Evolutionary conservation across 2,113 vertebrate genomes (phyloP).

Genomic region (Poeciliopsis retropinna): DNA sequence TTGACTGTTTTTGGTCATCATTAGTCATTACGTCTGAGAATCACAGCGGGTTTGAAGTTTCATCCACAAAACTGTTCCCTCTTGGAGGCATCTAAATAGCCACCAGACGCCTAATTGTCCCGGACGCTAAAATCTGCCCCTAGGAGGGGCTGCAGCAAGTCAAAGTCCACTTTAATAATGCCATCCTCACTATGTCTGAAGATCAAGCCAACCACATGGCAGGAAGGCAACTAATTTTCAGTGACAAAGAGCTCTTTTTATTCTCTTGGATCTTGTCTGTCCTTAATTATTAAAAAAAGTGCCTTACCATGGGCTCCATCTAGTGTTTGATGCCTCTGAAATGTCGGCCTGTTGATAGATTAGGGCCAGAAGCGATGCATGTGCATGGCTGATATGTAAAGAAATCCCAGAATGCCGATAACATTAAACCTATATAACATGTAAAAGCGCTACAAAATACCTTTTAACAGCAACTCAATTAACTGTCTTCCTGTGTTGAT

Average conservation of each 20-base stretch:
- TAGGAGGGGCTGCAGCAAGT: conserved; percentile 19
- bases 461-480: conserved; percentile 70
- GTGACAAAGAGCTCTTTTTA: conserved; percentile 86
- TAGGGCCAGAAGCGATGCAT: conserved; percentile 72
- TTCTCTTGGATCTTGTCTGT: conserved; percentile 80
- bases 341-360: conserved; percentile 89
- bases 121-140: background rate
- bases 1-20: background rate
- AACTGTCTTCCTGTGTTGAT: conserved; percentile 44
- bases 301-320: conserved; percentile 68
- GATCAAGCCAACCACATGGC: conserved; percentile 72
- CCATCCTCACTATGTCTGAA: conserved; percentile 18
- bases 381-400: conserved; percentile 63
- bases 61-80: background rate
- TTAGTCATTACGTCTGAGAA: background rate
- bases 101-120: background rate
- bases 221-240: conserved; percentile 82
- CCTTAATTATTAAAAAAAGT: conserved; percentile 88
- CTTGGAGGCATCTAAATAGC: background rate
- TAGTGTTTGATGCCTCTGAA: conserved; percentile 87
- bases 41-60: background rate
- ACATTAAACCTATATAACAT: conserved; percentile 48
- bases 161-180: conserved; percentile 53
- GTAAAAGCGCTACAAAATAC: conserved; percentile 17
- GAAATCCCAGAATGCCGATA: conserved; percentile 81